These are phyloP conservation scores for Thymelicus acteon DNA, from an alignment of 2,888 invertebrate species.

Conservation along the genomic window DNA sequence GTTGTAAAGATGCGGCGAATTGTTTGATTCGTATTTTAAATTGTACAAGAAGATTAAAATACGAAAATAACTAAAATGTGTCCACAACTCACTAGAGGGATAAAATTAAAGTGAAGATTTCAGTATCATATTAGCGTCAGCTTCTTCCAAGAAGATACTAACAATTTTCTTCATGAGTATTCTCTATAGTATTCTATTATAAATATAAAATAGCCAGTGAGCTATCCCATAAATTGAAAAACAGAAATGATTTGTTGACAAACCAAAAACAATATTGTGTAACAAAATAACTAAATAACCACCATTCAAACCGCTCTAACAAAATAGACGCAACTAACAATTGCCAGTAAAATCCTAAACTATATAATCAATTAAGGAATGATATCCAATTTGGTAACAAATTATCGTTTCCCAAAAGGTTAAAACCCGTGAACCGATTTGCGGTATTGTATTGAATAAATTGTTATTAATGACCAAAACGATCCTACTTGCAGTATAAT, in stretches of 20 bases:
- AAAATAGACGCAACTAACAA: conserved; percentile 27
- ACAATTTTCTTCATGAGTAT: no score
- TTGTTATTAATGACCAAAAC: conserved; percentile 83
- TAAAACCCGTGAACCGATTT: conserved; percentile 71
- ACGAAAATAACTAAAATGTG: no score
- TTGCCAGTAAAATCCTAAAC: conserved; percentile 54
- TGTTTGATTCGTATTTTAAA: no score
- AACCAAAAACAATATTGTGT: not conserved
- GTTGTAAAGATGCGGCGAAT: no score
- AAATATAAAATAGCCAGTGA: not conserved
- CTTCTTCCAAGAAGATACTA: no score
- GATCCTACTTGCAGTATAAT: conserved; percentile 74
- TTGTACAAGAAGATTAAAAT: no score
- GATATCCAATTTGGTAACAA: conserved; percentile 72
- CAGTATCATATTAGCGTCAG: no score
- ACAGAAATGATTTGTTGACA: not conserved
- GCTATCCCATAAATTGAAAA: not conserved
- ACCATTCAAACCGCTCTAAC: conserved; percentile 1
- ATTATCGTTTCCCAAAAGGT: conserved; percentile 78
- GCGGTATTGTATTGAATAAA: conserved; percentile 82
- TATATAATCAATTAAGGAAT: conserved; percentile 76
- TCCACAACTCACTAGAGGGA: no score
- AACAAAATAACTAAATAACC: not conserved
- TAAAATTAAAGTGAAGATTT: no score
- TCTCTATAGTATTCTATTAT: no score